Conservation (phyloP, 2,797 vertebrate species). For the Gephyroberyx darwinii region DNA sequence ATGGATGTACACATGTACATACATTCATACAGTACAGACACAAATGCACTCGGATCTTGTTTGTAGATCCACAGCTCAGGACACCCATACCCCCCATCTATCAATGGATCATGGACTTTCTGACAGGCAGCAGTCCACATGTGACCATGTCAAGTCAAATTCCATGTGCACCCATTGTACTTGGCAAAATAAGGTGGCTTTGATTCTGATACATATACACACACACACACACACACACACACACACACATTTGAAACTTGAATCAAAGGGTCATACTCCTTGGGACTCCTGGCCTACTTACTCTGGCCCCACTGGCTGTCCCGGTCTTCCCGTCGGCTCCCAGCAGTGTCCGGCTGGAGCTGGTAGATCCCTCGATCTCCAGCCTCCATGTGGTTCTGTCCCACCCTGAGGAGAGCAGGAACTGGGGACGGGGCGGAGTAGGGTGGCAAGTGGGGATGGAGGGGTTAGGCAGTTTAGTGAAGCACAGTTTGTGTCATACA, state of each 20-base stretch:
- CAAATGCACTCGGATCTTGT: background rate
- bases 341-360: slow-evolving; percentile 73
- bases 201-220: background rate
- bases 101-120: too few relatives aligned
- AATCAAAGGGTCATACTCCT: slow-evolving; percentile 44
- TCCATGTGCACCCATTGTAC: too few relatives aligned
- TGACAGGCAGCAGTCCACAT: too few relatives aligned
- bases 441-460: slow-evolving; percentile 4
- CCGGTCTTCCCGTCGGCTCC: slow-evolving; percentile 44
- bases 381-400: slow-evolving; percentile 63
- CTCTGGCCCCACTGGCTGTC: slow-evolving; percentile 25
- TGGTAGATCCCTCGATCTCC: slow-evolving; percentile 72
- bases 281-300: slow-evolving; percentile 27
- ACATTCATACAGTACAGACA: background rate
- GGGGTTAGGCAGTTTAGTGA: too few relatives aligned
- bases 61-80: too few relatives aligned
- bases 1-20: background rate
- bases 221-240: background rate
- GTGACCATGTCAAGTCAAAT: too few relatives aligned
- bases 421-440: slow-evolving; percentile 38
- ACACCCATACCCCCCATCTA: too few relatives aligned
- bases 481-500: background rate
- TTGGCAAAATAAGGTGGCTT: too few relatives aligned
- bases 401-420: slow-evolving; percentile 62
- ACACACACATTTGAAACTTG: background rate